Conservation (phyloP, 2,113 vertebrate species). For the Odontophorus gujanensis region DNA sequence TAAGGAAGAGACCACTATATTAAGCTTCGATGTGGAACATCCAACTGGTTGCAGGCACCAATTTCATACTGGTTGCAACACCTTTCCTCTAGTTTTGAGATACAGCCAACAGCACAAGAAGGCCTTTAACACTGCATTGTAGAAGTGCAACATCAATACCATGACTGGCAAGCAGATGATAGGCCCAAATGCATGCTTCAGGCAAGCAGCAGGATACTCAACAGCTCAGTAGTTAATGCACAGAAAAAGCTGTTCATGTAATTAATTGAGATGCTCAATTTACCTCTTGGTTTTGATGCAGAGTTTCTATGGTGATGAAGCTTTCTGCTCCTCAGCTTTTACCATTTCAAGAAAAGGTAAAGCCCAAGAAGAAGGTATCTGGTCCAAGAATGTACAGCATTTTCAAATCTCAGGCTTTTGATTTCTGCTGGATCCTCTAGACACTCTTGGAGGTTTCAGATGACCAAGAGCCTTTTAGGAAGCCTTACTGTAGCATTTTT, state of each 20-base stretch:
- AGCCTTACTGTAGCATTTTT: not conserved
- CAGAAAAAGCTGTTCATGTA: not conserved
- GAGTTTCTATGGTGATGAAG: not conserved
- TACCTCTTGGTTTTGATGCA: not conserved
- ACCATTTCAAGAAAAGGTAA: not conserved
- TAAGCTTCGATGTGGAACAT: not conserved
- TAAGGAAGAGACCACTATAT: not conserved
- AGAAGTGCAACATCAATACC: not conserved
- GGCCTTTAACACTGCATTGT: rapidly evolving
- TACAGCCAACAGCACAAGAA: not conserved
- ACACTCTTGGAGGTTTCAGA: not conserved
- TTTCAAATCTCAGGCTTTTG: not conserved
- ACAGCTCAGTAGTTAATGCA: not conserved
- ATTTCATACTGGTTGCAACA: not conserved
- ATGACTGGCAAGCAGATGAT: not conserved
- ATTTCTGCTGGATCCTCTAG: not conserved
- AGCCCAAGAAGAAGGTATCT: not conserved
- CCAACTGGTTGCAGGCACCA: not conserved
- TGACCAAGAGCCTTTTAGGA: not conserved
- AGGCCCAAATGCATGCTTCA: not conserved
- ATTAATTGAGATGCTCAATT: not conserved
- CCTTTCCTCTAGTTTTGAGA: not conserved
- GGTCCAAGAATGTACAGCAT: not conserved
- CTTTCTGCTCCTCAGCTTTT: not conserved
- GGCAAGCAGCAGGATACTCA: not conserved